phyloP scores from a whole-genome alignment of 1,140 invertebrate species.

The Pogonognathellus flavescens region DNA sequence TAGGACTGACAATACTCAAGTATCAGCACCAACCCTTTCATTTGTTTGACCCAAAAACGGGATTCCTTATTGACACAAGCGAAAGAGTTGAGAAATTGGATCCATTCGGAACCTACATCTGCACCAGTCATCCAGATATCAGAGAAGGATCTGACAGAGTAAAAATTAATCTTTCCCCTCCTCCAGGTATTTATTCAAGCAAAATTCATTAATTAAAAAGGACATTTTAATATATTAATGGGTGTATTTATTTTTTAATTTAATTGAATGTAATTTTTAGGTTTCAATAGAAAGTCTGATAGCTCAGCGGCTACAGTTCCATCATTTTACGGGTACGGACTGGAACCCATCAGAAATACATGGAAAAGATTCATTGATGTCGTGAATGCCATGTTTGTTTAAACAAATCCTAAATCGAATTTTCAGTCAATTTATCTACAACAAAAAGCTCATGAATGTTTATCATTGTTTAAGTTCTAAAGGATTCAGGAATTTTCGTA shows the following conservation, averaged over 20 bases:
- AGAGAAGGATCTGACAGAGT: slow-evolving; percentile 53
- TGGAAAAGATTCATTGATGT: slow-evolving; percentile 57
- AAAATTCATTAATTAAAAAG: no score
- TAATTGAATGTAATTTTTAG: neutral
- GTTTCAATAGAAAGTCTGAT: slow-evolving; percentile 50
- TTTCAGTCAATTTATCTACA: no score
- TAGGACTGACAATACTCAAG: slow-evolving; percentile 56
- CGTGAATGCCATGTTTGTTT: slow-evolving; percentile 56
- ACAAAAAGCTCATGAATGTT: no score
- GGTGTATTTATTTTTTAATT: neutral
- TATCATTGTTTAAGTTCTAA: no score
- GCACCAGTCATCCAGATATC: slow-evolving; percentile 56
- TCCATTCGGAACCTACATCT: slow-evolving; percentile 57
- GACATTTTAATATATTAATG: no score
- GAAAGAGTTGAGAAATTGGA: slow-evolving; percentile 44
- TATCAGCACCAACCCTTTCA: slow-evolving; percentile 61
- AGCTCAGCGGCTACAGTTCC: neutral
- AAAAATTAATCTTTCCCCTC: slow-evolving; percentile 51
- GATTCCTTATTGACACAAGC: slow-evolving; percentile 52
- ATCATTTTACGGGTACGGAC: slow-evolving; percentile 44
- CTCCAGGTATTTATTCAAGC: slow-evolving; percentile 27
- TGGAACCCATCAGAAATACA: slow-evolving; percentile 45
- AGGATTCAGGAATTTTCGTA: no score
- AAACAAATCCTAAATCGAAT: neutral
- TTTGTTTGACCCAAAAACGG: slow-evolving; percentile 55